These are phyloP conservation scores for Nymphalis polychloros DNA, from an alignment of 2,888 invertebrate genomes.

Conservation along the genomic window DNA sequence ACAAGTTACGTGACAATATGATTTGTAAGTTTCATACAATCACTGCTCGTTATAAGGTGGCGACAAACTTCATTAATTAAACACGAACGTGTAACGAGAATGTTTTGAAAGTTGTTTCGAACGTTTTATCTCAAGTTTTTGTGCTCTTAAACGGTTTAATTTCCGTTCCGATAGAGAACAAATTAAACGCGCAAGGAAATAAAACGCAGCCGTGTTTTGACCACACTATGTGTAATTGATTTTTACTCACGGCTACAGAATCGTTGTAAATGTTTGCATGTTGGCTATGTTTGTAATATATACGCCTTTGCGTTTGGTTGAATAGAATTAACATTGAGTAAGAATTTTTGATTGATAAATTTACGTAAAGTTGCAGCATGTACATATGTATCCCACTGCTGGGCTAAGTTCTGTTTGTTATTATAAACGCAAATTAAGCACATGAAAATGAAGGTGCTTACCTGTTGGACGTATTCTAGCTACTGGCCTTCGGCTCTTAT, in stretches of 20 bases:
- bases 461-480: too few species aligned
- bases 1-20: not conserved
- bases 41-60: not conserved
- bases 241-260: slow-evolving; percentile 22
- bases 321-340: too few species aligned
- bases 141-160: slow-evolving; percentile 28
- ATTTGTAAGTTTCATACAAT: not conserved
- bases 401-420: too few species aligned
- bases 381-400: too few species aligned
- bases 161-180: slow-evolving; percentile 26
- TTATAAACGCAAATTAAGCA: too few species aligned
- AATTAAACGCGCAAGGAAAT: slow-evolving; percentile 31
- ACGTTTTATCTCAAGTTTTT: slow-evolving; percentile 16
- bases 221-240: slow-evolving; percentile 30
- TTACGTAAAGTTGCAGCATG: too few species aligned
- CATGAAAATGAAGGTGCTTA: too few species aligned
- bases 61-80: slow-evolving; percentile 10
- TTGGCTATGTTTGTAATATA: not conserved
- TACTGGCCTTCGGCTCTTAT: too few species aligned
- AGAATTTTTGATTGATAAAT: too few species aligned
- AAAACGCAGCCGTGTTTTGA: slow-evolving; percentile 33
- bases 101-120: slow-evolving; percentile 30
- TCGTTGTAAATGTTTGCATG: slow-evolving; percentile 14
- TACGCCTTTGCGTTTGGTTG: not conserved
- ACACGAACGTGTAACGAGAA: not conserved